Evolutionary conservation across 2,113 vertebrate species (phyloP).

Genomic region (Cynoglossus semilaevis): DNA sequence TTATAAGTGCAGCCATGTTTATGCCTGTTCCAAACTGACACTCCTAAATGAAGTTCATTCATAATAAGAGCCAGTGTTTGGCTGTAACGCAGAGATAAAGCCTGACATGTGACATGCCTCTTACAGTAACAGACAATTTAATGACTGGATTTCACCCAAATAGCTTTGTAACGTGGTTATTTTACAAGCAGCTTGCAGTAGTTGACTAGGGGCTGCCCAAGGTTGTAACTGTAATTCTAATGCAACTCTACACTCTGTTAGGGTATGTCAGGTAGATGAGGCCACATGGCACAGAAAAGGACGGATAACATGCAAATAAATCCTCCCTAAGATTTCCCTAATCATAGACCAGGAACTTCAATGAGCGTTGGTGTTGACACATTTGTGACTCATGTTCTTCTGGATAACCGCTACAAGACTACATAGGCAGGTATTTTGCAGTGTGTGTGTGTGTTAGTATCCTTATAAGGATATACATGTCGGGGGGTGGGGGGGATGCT

Average conservation of each 20-base stretch:
- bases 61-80: no score
- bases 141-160: no score
- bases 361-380: neutral
- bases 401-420: constrained; percentile 33
- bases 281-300: neutral
- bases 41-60: no score
- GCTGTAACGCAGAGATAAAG: no score
- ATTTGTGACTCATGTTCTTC: constrained; percentile 8
- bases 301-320: constrained; percentile 48
- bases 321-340: neutral
- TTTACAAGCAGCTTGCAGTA: no score
- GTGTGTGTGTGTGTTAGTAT: constrained; percentile 50
- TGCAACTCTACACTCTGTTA: neutral
- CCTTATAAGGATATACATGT: constrained; percentile 63
- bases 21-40: neutral
- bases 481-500: constrained; percentile 61
- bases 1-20: neutral
- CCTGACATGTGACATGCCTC: no score
- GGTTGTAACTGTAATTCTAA: constrained; percentile 42
- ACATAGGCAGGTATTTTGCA: constrained; percentile 16
- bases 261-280: constrained; percentile 20
- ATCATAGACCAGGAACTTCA: neutral
- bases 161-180: no score
- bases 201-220: constrained; percentile 4
- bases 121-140: no score